Evolutionary conservation across 2,113 vertebrate species (phyloP), one percentile per base, ranked within the genome.

Genomic region (Cygnus atratus): DNA sequence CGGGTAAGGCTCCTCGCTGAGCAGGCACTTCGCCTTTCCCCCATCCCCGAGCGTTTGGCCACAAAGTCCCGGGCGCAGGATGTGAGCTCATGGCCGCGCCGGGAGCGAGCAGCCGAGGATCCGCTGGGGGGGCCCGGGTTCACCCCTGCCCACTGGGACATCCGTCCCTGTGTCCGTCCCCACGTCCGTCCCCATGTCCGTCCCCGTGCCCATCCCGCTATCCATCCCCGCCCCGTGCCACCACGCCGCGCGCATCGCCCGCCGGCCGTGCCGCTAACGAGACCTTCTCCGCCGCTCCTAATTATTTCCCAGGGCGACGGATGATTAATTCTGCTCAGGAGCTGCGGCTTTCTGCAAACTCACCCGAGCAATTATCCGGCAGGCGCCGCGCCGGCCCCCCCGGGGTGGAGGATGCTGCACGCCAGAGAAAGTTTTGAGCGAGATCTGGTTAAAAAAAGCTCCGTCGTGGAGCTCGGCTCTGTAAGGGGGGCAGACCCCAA

Each of bases 311-410:
- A 59, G 78, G 85, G 87, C 2, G 58, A 72, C 74, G 11, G 48
- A 16, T 82, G 58, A 91, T 95, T 92, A 84, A 96, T 96, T 95
- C 91, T 12, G 61, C 90, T 94, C 93, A 41, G 91, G 91, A 93
- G 87, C 88, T 16, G 87, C 10, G 4, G 80, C 92, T 96, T 90
- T 83, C 93, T 96, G 95, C 93, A 95, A 84, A 91, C 73, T 95
- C 94, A 90, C 87, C 65, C 86, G 2, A 84, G 94, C 84, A 74
- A 62, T 92, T 70, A 52, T 46, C 72, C 41, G 59, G 44, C 83
- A 70, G 76, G n/a, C 73, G 59, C 68, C 2, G 12, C 1, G 33
- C 81, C 2, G 5, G 6, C 26, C 29, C 39, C 82, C 84, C 63
- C n/a, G 16, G 31, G 46, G 11, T 50, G 28, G 75, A 24, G 46